Evolutionary conservation across 2,797 vertebrate species (phyloP).

Genomic region (Syndactyla subalaris): DNA sequence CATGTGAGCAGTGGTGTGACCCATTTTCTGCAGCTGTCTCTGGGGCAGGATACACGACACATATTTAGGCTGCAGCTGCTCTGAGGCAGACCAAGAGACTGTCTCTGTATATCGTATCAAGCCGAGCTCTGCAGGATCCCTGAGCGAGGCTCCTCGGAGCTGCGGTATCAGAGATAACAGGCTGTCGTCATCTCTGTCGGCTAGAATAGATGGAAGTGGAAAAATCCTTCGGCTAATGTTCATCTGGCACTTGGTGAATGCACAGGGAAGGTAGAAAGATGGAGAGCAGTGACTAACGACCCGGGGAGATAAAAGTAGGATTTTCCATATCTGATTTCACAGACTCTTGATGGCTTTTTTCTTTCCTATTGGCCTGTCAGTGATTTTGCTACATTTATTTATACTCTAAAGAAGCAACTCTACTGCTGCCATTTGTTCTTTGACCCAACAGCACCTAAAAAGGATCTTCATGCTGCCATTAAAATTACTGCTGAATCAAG

Average conservation of each 20-base stretch:
- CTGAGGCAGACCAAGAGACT: neutral
- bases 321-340: constrained; percentile 30
- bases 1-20: fast-evolving
- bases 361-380: neutral
- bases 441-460: neutral
- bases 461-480: neutral
- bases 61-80: neutral
- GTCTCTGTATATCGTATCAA: neutral
- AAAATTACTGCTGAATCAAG: neutral
- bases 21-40: neutral
- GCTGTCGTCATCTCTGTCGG: constrained; percentile 12
- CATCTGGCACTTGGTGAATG: constrained; percentile 14
- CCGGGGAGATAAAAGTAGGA: neutral
- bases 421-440: neutral
- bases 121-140: neutral
- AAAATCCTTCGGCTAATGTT: neutral
- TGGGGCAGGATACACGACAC: fast-evolving
- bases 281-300: neutral
- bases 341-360: neutral
- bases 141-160: neutral
- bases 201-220: neutral
- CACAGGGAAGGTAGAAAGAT: neutral
- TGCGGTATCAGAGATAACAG: neutral
- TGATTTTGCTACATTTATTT: neutral
- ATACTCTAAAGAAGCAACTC: neutral